Percentiles rank a stretch among this genome's conserved stretches.
Conservation (phyloP, 2,113 vertebrate species). For the Dromiciops gliroides region DNA sequence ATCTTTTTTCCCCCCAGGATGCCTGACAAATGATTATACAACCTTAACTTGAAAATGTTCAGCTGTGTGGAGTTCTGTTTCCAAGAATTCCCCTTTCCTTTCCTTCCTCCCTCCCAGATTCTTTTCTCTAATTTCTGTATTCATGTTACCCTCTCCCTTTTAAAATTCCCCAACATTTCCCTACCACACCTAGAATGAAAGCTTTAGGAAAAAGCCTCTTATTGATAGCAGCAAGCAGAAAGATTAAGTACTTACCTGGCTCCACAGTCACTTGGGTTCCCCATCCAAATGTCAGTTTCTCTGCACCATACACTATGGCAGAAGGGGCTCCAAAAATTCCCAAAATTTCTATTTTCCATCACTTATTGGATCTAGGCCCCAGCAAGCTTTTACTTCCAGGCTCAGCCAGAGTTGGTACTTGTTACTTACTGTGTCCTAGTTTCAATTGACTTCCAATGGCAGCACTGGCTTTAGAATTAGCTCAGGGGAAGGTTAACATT, state of each 20-base stretch:
- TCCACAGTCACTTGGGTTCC: constrained; percentile 28
- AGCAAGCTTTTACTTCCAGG: neutral
- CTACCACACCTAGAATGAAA: neutral
- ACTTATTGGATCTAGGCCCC: neutral
- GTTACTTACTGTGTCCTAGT: neutral
- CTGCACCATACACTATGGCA: neutral
- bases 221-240: neutral
- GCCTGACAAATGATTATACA: neutral
- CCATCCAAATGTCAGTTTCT: constrained; percentile 52
- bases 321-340: constrained; percentile 43
- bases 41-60: neutral
- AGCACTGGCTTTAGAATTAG: neutral
- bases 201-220: neutral
- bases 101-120: neutral
- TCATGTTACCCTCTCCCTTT: neutral
- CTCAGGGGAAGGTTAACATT: neutral
- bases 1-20: neutral
- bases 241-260: constrained; percentile 43
- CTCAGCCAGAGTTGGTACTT: constrained; percentile 13
- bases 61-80: neutral
- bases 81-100: neutral
- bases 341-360: neutral
- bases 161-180: constrained; percentile 9
- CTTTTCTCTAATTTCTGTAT: neutral
- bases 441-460: neutral